These are phyloP conservation scores for Pentalonia nigronervosa DNA, from an alignment of 1,140 invertebrate genomes.

Conservation along the genomic window DNA sequence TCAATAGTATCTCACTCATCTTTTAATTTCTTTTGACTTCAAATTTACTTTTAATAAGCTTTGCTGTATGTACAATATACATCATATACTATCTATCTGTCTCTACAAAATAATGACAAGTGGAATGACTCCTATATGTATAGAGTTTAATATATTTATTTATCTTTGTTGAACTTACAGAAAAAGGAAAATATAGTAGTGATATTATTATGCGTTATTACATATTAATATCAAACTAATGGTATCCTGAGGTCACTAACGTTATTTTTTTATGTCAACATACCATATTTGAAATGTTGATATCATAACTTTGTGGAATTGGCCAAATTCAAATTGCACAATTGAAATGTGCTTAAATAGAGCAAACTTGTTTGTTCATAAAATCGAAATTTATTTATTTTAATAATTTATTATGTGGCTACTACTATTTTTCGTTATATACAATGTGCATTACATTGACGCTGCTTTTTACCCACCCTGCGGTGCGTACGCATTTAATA, in stretches of 20 bases:
- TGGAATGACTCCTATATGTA: not conserved
- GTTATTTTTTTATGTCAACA: not conserved
- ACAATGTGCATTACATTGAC: not conserved
- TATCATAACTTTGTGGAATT: not conserved
- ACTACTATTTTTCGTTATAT: not conserved
- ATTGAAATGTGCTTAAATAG: not conserved
- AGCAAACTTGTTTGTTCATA: not conserved
- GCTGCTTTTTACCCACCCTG: not conserved
- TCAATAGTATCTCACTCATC: not conserved
- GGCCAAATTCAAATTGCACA: not conserved
- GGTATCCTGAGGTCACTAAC: not conserved
- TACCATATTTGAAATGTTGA: not conserved
- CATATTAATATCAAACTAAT: not conserved
- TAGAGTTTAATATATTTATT: not conserved
- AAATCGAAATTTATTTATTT: not conserved
- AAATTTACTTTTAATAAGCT: constrained; percentile 20
- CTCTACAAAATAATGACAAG: not conserved
- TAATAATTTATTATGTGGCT: not conserved
- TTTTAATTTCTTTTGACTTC: not conserved
- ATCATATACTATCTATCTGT: not conserved
- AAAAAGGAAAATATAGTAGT: not conserved
- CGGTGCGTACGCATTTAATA: not conserved
- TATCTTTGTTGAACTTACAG: not conserved
- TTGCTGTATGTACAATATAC: not conserved
- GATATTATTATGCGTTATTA: not conserved